These are phyloP conservation scores for Equus quagga DNA, from an alignment of 2,113 vertebrate genomes.

Conservation along the genomic window DNA sequence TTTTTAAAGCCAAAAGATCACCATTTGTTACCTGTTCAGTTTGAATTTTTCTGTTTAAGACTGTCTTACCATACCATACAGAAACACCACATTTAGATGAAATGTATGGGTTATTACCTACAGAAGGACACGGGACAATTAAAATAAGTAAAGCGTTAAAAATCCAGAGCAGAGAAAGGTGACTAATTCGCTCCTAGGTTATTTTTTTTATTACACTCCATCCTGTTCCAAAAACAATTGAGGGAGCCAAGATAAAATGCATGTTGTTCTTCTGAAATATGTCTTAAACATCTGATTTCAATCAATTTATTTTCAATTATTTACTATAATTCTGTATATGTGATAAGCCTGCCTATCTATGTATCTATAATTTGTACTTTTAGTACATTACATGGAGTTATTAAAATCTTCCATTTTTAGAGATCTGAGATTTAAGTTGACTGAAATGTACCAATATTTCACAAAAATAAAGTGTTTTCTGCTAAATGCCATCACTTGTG, in stretches of 20 bases:
- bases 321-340: neutral
- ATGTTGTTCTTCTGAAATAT: constrained; percentile 34
- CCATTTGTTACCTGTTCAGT: neutral
- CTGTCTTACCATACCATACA: neutral
- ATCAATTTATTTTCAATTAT: constrained; percentile 3
- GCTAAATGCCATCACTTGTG: neutral
- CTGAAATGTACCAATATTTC: neutral
- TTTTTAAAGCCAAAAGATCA: neutral
- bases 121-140: constrained; percentile 27
- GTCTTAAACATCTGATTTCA: neutral
- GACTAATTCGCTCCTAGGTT: neutral
- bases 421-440: neutral
- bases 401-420: neutral
- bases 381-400: neutral
- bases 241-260: neutral
- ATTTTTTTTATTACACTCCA: neutral
- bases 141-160: constrained; percentile 8
- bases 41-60: neutral
- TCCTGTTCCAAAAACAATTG: neutral
- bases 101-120: neutral
- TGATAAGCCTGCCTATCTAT: neutral
- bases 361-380: neutral
- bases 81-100: neutral
- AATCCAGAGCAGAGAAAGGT: neutral
- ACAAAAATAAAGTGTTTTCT: neutral